Conservation (phyloP, 2,113 vertebrate genomes). For the Corythornis cristatus region DNA sequence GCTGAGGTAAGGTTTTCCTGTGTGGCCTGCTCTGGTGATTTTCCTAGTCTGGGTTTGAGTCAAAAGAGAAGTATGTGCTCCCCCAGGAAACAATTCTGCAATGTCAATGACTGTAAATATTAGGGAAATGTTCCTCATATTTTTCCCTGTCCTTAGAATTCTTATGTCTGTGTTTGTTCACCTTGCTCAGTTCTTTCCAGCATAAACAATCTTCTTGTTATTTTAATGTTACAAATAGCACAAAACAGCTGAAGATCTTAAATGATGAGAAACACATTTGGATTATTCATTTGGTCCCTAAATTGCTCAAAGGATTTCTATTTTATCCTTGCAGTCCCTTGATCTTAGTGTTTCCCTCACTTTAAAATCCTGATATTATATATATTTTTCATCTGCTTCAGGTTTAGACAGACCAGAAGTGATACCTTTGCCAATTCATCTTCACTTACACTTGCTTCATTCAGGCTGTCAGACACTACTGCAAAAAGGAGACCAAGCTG, state of each 20-base stretch:
- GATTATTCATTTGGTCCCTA: slow-evolving; percentile 57
- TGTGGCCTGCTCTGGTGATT: not conserved
- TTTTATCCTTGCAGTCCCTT: not conserved
- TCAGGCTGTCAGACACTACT: slow-evolving; percentile 71
- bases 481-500: slow-evolving; percentile 63
- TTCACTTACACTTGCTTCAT: slow-evolving; percentile 76
- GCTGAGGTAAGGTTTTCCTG: not conserved
- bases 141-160: not conserved
- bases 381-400: slow-evolving; percentile 76
- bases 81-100: not conserved
- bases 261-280: slow-evolving; percentile 58
- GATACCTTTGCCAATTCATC: slow-evolving; percentile 76
- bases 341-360: slow-evolving; percentile 62
- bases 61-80: not conserved
- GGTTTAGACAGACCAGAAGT: slow-evolving; percentile 74
- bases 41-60: not conserved
- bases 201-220: slow-evolving; percentile 21
- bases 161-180: not conserved
- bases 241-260: not conserved
- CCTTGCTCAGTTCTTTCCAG: not conserved
- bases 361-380: slow-evolving; percentile 72
- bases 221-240: slow-evolving; percentile 24
- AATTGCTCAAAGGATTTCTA: slow-evolving; percentile 5
- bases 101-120: not conserved
- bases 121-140: not conserved